Conservation (phyloP, 2,113 vertebrate genomes). For the Megalops atlanticus region DNA sequence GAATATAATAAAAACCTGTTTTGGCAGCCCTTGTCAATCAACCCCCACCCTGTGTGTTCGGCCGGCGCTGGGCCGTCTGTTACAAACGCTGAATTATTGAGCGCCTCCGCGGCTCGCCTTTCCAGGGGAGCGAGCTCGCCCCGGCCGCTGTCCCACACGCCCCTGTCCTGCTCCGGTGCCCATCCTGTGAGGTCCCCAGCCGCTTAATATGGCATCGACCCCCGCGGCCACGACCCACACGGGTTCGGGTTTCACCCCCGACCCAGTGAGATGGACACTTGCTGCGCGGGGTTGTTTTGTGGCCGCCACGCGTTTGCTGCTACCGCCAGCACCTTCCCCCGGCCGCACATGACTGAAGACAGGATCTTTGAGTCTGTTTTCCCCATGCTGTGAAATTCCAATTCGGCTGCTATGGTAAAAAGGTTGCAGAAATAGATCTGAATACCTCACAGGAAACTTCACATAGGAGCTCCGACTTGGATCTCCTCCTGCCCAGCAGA, state of each 20-base stretch:
- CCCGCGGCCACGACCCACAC: background rate
- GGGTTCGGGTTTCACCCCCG: background rate
- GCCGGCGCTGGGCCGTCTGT: conserved; percentile 70
- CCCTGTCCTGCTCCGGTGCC: conserved; percentile 32
- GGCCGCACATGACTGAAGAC: too few species aligned
- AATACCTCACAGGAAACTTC: too few species aligned
- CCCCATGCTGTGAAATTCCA: too few species aligned
- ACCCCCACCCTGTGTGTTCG: conserved; percentile 45
- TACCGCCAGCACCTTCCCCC: too few species aligned
- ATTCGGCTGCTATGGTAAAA: too few species aligned
- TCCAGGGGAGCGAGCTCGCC: conserved; percentile 67
- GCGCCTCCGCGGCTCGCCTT: conserved; percentile 63
- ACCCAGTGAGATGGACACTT: background rate
- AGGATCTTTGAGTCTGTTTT: too few species aligned
- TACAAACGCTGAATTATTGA: conserved; percentile 78
- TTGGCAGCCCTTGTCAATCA: conserved; percentile 60
- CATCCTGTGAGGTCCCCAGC: conserved; percentile 23
- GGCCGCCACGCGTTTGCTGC: too few species aligned
- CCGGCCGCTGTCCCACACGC: conserved; percentile 41
- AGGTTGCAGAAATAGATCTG: too few species aligned
- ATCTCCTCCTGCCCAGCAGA: too few species aligned
- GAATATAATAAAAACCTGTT: conserved; percentile 49
- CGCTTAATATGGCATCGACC: background rate
- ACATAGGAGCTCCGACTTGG: too few species aligned
- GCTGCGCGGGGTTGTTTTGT: background rate